Percentiles rank a stretch among this genome's conserved stretches.
phyloP scores from a whole-genome alignment of 2,113 vertebrate species.

The Chionodraco myersi region DNA sequence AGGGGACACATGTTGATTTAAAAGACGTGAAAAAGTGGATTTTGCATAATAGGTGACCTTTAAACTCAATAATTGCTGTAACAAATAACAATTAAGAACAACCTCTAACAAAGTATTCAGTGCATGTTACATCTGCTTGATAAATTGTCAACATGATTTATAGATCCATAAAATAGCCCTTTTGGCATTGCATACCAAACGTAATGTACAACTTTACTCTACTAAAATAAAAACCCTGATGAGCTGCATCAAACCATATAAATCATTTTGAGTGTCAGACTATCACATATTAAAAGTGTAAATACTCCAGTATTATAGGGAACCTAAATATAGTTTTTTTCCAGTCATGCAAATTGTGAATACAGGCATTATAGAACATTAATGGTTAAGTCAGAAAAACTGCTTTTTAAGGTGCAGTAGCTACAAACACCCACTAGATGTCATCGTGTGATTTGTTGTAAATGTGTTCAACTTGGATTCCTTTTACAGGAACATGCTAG shows the following conservation, averaged over 20 bases:
- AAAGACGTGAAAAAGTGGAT: no score
- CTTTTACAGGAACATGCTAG: background rate
- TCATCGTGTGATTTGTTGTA: constrained; percentile 26
- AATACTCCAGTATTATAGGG: background rate
- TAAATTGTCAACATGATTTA: background rate
- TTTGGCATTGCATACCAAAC: background rate
- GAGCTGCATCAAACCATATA: background rate
- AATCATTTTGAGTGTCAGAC: background rate
- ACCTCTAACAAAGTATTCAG: background rate
- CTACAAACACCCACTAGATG: constrained; percentile 71
- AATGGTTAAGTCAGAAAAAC: background rate
- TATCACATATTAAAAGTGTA: background rate
- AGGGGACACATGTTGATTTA: no score
- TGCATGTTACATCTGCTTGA: background rate
- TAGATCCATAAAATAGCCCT: background rate
- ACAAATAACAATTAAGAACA: background rate
- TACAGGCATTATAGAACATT: background rate
- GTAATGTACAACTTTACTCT: background rate
- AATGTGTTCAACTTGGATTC: background rate
- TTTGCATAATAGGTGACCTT: no score
- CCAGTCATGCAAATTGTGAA: background rate
- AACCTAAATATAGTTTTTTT: background rate
- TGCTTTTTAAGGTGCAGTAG: constrained; percentile 18
- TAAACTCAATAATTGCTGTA: background rate
- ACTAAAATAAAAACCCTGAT: background rate